Conservation (phyloP, 2,888 invertebrate species). For the Drosophila mercatorum region DNA sequence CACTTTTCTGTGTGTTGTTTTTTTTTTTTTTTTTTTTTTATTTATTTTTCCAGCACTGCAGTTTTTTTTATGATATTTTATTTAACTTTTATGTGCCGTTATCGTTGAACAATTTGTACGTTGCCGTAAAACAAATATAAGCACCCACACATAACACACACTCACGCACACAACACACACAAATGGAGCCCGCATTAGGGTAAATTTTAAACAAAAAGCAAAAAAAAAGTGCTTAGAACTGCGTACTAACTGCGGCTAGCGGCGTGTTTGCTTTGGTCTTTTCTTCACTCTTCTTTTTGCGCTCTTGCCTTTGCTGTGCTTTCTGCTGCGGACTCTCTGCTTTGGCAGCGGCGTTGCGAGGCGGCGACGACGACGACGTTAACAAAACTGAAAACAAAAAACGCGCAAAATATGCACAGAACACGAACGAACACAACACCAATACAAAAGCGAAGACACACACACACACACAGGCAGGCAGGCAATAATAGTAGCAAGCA, state of each 20-base stretch:
- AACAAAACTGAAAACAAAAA: conserved; percentile 77
- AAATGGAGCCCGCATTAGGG: conserved; percentile 22
- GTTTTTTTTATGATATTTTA: conserved; percentile 12
- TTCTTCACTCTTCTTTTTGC: conserved; percentile 33
- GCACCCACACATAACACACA: conserved; percentile 32
- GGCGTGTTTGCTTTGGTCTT: conserved; percentile 50
- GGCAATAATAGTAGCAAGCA: conserved; percentile 62
- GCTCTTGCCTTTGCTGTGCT: conserved; percentile 40
- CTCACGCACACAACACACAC: conserved; percentile 15
- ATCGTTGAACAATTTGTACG: conserved; percentile 58
- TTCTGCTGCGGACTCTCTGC: conserved; percentile 39
- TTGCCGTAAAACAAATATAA: conserved; percentile 52
- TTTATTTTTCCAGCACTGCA: conserved; percentile 24
- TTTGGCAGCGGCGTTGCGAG: conserved; percentile 58
- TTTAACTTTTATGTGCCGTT: conserved; percentile 24
- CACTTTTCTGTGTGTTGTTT: conserved; percentile 27
- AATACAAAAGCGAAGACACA: conserved; percentile 27
- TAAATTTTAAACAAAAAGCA: conserved; percentile 23
- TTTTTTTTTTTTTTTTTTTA: conserved; percentile 21
- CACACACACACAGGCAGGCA: conserved; percentile 9
- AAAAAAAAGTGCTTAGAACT: conserved; percentile 50
- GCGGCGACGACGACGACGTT: conserved; percentile 70
- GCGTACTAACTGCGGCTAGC: conserved; percentile 65
- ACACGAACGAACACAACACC: conserved; percentile 49
- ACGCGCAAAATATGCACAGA: conserved; percentile 76